phyloP scores from a whole-genome alignment of 2,113 vertebrate genomes.

The Microcebus jonahi region DNA sequence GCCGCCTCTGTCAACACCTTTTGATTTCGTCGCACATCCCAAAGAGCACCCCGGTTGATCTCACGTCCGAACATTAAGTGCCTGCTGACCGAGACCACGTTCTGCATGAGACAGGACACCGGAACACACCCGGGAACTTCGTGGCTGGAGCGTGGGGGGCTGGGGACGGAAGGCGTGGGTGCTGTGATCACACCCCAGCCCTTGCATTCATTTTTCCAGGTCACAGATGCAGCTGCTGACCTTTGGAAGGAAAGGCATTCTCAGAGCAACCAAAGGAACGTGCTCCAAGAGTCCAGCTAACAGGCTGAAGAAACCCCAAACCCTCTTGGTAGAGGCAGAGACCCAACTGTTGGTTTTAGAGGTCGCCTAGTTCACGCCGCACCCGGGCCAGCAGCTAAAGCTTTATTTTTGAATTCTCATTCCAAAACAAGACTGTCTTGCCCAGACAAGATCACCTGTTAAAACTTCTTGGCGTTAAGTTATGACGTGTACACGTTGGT shows the following conservation, averaged over 20 bases:
- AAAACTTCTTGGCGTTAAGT: constrained; percentile 61
- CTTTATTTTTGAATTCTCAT: background rate
- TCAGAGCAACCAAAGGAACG: constrained; percentile 37
- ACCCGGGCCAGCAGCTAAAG: background rate
- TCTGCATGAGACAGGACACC: background rate
- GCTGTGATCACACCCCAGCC: background rate
- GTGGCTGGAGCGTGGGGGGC: background rate
- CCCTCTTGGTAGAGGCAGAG: constrained; percentile 23
- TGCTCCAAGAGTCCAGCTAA: background rate
- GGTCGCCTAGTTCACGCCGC: background rate
- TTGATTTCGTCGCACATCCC: constrained; percentile 37
- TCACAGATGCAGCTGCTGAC: constrained; percentile 33
- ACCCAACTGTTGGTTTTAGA: background rate
- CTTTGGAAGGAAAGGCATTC: constrained; percentile 62
- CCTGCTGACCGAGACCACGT: constrained; percentile 73
- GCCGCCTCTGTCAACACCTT: constrained; percentile 79
- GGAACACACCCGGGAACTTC: background rate
- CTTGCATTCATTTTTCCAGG: constrained; percentile 25
- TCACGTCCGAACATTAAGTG: constrained; percentile 68
- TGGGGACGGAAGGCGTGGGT: constrained; percentile 50
- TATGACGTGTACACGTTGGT: constrained; percentile 47
- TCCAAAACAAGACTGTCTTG: constrained; percentile 32
- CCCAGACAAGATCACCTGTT: constrained; percentile 11
- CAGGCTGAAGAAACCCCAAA: background rate
- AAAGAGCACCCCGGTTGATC: constrained; percentile 76